Base-by-base conservation (phyloP, 2,888 invertebrate species). In the Acholoe squamosa region DNA sequence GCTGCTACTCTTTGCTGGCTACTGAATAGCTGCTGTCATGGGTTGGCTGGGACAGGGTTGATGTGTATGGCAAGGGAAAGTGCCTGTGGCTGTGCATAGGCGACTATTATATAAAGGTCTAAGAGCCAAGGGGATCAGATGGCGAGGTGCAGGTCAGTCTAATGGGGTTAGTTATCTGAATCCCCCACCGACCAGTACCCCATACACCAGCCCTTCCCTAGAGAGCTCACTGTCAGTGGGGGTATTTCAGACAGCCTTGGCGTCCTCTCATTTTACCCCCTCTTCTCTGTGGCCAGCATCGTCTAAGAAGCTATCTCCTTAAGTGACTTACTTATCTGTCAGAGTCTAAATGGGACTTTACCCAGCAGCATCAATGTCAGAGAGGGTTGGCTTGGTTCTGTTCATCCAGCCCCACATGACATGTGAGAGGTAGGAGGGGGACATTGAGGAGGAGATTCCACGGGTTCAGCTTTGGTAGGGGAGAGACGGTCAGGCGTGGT, bases 261-360 rank as follows among this genome's bases (percentile, higher is more conserved):
- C 1, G 0, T 3, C 84, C 0, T 22, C 25, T 51, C 51, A 33
- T 10, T 19, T 43, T 3, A 84, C 34, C 34, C n/a, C n/a, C n/a
- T 10, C 5, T 71, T 28, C 71, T 25, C 80, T 76, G n/a, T 31
- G 28, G 34, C 80, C 19, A n/a, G 34, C 80, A 34, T 14, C 43
- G 34, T 80, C 22, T 56, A 86, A 25, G 14, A n/a, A 51, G 84
- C 54, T 84, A 86, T 86, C 86, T 86, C 54, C 31, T 86, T 86
- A 86, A 86, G 31, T 54, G 86, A 56, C 86, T 86, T 86, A 86
- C 54, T 56, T 86, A 86, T n/a, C 86, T 86, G 86, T 86, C 86
- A 86, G 56, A 16, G 86, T 56, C 86, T 56, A 86, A 86, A 86
- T 86, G 86, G 86, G 56, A 25, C 86, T 54, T n/a, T 54, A 31